Conservation (phyloP, 2,888 invertebrate genomes). For the Mimumesa dahlbomi region DNA sequence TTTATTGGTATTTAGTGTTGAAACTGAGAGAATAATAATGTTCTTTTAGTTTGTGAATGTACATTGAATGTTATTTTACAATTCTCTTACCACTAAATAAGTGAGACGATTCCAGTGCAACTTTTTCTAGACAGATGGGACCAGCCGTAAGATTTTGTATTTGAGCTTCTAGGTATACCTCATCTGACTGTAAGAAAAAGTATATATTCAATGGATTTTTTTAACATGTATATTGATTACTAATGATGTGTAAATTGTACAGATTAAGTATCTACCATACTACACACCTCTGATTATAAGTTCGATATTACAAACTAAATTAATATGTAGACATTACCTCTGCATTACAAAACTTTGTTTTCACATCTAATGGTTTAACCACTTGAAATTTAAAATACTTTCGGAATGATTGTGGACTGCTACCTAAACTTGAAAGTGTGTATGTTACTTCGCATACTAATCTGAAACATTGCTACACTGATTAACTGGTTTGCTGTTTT, state of each 20-base stretch:
- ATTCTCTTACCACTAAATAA: slow-evolving; percentile 87
- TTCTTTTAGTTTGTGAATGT: not conserved
- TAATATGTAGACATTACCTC: slow-evolving; percentile 82
- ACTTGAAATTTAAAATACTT: slow-evolving; percentile 99
- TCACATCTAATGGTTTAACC: slow-evolving; percentile 97
- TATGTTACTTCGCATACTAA: slow-evolving; percentile 98
- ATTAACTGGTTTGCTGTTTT: not conserved
- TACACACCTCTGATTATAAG: too few species aligned
- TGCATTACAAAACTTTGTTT: slow-evolving; percentile 98
- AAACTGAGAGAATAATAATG: slow-evolving; percentile 81
- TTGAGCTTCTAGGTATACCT: slow-evolving; percentile 88
- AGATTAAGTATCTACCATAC: too few species aligned
- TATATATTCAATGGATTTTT: too few species aligned
- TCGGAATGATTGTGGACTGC: slow-evolving; percentile 90
- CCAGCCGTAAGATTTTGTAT: slow-evolving; percentile 96
- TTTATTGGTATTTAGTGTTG: slow-evolving; percentile 86
- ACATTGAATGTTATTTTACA: not conserved
- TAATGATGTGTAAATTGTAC: too few species aligned
- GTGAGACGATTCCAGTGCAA: slow-evolving; percentile 94
- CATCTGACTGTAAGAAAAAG: slow-evolving; percentile 83
- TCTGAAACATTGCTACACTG: slow-evolving; percentile 79
- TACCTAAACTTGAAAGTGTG: slow-evolving; percentile 83
- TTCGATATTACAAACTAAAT: too few species aligned
- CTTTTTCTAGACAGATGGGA: slow-evolving; percentile 96
- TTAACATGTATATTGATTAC: too few species aligned